phyloP scores from a whole-genome alignment of 2,888 invertebrate genomes.

The Cryptops parisi region DNA sequence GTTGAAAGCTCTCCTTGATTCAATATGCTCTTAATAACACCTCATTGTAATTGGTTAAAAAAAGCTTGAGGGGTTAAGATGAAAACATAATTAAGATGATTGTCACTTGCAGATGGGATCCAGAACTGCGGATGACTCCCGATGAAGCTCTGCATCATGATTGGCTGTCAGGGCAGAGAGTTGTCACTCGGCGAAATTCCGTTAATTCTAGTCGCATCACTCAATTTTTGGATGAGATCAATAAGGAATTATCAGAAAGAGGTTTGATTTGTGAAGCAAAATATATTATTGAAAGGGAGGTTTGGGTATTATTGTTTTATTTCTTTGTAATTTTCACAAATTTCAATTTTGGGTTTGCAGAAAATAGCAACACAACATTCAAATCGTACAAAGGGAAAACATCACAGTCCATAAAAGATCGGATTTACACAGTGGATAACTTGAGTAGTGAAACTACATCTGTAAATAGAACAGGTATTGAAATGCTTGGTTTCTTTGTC shows the following conservation, averaged over 20 bases:
- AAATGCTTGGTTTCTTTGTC: no score
- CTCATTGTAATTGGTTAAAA: constrained; percentile 1
- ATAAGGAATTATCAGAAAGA: no score
- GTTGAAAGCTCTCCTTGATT: background rate
- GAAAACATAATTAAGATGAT: no score
- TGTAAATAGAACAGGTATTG: background rate
- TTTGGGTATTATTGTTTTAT: background rate
- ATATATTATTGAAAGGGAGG: no score
- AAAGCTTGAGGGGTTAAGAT: no score
- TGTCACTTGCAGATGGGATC: constrained; percentile 75
- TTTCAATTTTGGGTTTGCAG: constrained; percentile 2
- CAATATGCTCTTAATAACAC: constrained; percentile 7
- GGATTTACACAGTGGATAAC: constrained; percentile 1
- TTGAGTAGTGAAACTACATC: background rate
- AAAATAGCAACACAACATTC: constrained; percentile 24
- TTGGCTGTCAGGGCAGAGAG: constrained; percentile 43
- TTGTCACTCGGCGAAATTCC: constrained; percentile 1
- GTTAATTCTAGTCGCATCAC: constrained; percentile 9
- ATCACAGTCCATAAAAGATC: constrained; percentile 13
- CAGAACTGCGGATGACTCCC: constrained; percentile 76
- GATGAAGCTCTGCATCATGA: constrained; percentile 81
- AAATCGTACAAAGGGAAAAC: constrained; percentile 30
- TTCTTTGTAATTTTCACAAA: background rate
- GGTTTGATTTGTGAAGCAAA: no score
- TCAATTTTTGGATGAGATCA: no score